These are phyloP conservation scores for Tryphoninae sp. DNA, from an alignment of 2,888 invertebrate genomes.

Conservation along the genomic window DNA sequence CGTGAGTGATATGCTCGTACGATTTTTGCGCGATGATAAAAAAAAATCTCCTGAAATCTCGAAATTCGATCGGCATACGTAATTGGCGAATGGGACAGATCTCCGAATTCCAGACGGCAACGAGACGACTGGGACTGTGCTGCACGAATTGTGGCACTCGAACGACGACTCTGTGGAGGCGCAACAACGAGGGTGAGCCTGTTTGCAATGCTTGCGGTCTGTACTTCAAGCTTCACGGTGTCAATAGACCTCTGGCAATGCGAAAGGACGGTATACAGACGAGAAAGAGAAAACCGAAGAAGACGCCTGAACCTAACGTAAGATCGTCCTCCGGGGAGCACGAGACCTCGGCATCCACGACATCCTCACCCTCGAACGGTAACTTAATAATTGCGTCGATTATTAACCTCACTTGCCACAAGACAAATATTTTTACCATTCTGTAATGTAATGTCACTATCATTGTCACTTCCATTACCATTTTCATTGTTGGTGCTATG, in stretches of 20 bases:
- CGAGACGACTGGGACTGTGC: constrained; percentile 93
- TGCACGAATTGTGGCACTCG: constrained; percentile 99
- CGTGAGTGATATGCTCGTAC: no score
- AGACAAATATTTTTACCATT: no score
- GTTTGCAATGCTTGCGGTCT: constrained; percentile 99
- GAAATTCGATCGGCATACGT: constrained; percentile 69
- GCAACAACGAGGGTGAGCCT: constrained; percentile 98
- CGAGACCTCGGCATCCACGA: constrained; percentile 74
- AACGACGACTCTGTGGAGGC: constrained; percentile 98
- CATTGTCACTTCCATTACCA: background rate
- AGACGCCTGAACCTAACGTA: constrained; percentile 83
- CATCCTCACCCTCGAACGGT: constrained; percentile 78
- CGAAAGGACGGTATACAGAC: constrained; percentile 98
- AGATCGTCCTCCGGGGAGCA: constrained; percentile 74
- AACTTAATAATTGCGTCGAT: constrained; percentile 25
- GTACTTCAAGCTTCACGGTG: constrained; percentile 97
- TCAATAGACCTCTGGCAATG: constrained; percentile 96
- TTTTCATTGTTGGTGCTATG: background rate
- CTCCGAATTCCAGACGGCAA: constrained; percentile 87
- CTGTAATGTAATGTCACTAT: background rate
- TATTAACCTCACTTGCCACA: no score
- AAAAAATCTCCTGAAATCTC: constrained; percentile 27
- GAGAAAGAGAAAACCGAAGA: constrained; percentile 95
- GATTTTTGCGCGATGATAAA: background rate
- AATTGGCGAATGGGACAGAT: constrained; percentile 81